Conservation (phyloP, 1,140 invertebrate genomes). For the Semibalanus balanoides region DNA sequence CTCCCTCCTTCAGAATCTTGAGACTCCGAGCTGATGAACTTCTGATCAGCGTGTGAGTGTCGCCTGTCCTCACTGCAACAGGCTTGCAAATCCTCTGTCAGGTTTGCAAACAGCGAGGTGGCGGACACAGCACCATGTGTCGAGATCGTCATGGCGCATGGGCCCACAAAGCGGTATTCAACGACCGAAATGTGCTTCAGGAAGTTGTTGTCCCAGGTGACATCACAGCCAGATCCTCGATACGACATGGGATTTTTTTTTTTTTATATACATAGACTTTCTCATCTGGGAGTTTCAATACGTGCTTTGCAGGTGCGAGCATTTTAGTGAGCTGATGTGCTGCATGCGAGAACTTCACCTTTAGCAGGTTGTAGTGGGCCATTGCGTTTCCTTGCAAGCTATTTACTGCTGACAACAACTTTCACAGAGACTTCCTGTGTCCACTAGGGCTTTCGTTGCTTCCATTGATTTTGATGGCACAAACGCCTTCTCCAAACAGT, state of each 20-base stretch:
- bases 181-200: not conserved
- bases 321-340: too few relatives aligned
- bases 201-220: conserved; percentile 7
- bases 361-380: too few relatives aligned
- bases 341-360: too few relatives aligned
- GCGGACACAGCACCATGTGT: not conserved
- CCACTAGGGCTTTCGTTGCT: too few relatives aligned
- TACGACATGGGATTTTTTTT: too few relatives aligned
- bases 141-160: not conserved
- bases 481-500: too few relatives aligned
- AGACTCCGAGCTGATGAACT: not conserved
- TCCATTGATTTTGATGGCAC: too few relatives aligned
- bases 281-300: too few relatives aligned
- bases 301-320: too few relatives aligned
- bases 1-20: not conserved
- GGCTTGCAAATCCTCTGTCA: not conserved
- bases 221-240: conserved; percentile 20
- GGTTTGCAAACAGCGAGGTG: not conserved
- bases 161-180: not conserved
- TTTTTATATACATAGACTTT: conserved; percentile 7
- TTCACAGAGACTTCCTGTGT: too few relatives aligned
- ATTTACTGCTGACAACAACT: too few relatives aligned
- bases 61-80: not conserved
- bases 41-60: not conserved
- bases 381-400: too few relatives aligned